Base-by-base conservation (phyloP, 1,140 invertebrate genomes). In the Drosophila bocki region DNA sequence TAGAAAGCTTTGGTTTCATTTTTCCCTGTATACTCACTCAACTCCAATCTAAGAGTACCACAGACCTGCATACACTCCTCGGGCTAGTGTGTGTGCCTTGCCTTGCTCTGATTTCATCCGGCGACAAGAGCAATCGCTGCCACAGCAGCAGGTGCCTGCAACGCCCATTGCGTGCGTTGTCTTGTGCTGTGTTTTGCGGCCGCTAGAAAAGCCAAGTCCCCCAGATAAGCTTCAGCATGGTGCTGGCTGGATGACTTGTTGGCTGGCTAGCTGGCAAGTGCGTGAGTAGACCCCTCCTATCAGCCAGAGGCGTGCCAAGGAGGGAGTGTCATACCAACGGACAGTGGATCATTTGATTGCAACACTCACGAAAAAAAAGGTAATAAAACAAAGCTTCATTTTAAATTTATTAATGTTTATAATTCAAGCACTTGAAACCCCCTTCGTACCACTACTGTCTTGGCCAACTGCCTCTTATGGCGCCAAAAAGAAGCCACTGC, bases 31-130 rank as follows among this genome's bases (percentile, higher is more conserved):
- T 56, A 35, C 62, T 32, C 45, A 33, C 45, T 41, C 32, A 22
- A 39, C 58, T 42, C 41, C 39, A 63, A 29, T 45, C n/a, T 19
- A 13, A 39, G 53, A 26, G n/a, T 33, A 35, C 47, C 41, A 45
- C 58, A 56, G 19, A 42, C 59, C 26, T 19, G 33, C 39, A 39
- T 22, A 45, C 47, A 54, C 65, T 41, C n/a, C 39, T 11, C 35
- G 17, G 15, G 4, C 29, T 13, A 44, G 33, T 56, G 32, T 60
- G 62, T 59, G 54, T 44, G 33, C 37, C 67, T 86, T 74, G 84
- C 77, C 84, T 81, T 88, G 85, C 85, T 90, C 85, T 81, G 85
- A 85, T 88, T 88, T 88, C 85, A 77, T 45, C 41, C 53, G 75
- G 60, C 80, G 80, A 82, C 80, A 82, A 79, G 50, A 61, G 75